Conservation (phyloP, 2,888 invertebrate genomes). For the Ormyrus nitidulus region DNA sequence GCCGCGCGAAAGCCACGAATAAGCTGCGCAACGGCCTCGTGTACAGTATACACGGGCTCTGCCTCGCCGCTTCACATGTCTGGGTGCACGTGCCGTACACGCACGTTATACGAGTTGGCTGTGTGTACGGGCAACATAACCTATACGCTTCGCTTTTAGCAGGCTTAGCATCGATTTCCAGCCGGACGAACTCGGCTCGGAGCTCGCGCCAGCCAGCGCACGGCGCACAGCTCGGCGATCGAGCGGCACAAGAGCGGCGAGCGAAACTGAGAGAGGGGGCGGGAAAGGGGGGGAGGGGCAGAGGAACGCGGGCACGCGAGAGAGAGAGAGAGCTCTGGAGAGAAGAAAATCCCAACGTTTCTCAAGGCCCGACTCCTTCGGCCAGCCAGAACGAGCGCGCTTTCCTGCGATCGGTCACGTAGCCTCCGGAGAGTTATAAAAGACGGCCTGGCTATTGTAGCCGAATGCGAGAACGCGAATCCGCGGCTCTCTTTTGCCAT, state of each 20-base stretch:
- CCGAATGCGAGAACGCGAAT: constrained; percentile 36
- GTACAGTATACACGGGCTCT: too few species aligned
- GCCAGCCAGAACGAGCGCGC: constrained; percentile 42
- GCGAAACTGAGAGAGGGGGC: constrained; percentile 5
- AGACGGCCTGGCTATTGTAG: constrained; percentile 32
- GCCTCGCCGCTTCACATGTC: not conserved
- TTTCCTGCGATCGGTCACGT: not conserved
- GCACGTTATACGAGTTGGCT: constrained; percentile 53
- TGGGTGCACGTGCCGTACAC: constrained; percentile 56
- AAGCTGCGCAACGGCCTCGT: too few species aligned
- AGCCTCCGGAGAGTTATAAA: constrained; percentile 52
- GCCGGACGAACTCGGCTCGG: constrained; percentile 66
- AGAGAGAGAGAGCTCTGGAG: constrained; percentile 20
- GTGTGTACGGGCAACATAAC: constrained; percentile 51
- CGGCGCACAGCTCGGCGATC: not conserved
- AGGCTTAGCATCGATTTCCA: constrained; percentile 72
- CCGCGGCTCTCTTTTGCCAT: not conserved
- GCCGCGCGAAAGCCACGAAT: too few species aligned
- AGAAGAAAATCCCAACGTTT: constrained; percentile 38
- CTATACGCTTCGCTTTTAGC: constrained; percentile 47
- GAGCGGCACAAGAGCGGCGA: constrained; percentile 7
- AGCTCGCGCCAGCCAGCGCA: constrained; percentile 33
- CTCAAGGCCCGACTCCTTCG: constrained; percentile 48
- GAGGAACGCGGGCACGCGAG: not conserved
- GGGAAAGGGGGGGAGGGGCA: constrained; percentile 22